Percentiles rank a stretch among this genome's conserved stretches.
These are phyloP conservation scores for Brachionus asplanchnoidis DNA, from an alignment of 1,140 invertebrate species.

Conservation along the genomic window DNA sequence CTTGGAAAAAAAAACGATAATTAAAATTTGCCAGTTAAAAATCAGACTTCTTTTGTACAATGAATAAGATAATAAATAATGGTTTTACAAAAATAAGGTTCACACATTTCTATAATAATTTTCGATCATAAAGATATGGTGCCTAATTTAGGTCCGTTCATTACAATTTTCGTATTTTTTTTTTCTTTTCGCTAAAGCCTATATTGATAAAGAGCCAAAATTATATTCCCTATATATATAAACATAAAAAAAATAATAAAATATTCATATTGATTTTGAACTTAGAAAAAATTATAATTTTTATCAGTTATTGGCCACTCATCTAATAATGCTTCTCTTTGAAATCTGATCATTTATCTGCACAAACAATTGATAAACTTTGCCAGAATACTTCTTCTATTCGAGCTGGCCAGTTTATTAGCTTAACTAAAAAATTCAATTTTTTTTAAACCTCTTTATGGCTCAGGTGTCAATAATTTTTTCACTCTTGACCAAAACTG, in stretches of 20 bases:
- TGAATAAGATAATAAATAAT: not conserved
- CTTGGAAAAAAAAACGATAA: not conserved
- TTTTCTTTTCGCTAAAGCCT: not conserved
- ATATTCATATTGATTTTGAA: slow-evolving; percentile 23
- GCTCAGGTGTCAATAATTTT: not conserved
- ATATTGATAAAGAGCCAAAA: slow-evolving; percentile 28
- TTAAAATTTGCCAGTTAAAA: not conserved
- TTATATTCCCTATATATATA: not conserved
- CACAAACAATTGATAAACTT: not conserved
- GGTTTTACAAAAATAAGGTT: not conserved
- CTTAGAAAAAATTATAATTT: slow-evolving; percentile 12
- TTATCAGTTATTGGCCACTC: not conserved
- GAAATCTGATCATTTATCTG: not conserved
- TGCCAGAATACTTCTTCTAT: not conserved
- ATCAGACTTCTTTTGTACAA: not conserved
- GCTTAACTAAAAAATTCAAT: not conserved
- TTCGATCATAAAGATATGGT: slow-evolving; percentile 37
- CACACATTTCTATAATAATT: slow-evolving; percentile 18
- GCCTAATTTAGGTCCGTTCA: slow-evolving; percentile 10
- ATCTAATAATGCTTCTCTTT: not conserved
- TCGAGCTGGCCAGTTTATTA: not conserved
- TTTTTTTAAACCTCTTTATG: no score
- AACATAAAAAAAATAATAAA: not conserved
- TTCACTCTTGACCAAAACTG: not conserved
- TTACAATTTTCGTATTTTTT: not conserved